phyloP scores from a whole-genome alignment of 2,888 invertebrate genomes.

The Cyclophora punctaria region DNA sequence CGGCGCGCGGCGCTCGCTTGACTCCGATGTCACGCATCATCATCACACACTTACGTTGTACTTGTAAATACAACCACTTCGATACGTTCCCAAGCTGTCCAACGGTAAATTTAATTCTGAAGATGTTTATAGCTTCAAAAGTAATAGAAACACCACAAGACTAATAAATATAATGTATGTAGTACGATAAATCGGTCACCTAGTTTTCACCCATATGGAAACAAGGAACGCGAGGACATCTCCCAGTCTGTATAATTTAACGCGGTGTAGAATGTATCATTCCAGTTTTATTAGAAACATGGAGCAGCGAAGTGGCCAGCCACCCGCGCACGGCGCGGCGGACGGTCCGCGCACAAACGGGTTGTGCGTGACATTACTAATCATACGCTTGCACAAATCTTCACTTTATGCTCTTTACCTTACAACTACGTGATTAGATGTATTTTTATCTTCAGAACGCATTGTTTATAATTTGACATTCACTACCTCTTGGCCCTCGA shows the following conservation, averaged over 20 bases:
- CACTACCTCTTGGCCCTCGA: constrained; percentile 3
- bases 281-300: neutral
- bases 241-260: constrained; percentile 2
- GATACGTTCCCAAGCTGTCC: too few relatives aligned
- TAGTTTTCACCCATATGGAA: constrained; percentile 52
- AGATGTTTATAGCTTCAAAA: too few relatives aligned
- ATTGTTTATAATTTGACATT: constrained; percentile 10
- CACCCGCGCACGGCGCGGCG: too few relatives aligned
- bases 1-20: constrained; percentile 4
- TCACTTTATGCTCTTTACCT: constrained; percentile 3
- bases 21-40: constrained; percentile 11
- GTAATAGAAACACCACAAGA: too few relatives aligned
- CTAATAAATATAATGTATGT: too few relatives aligned
- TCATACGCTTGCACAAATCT: constrained; percentile 7
- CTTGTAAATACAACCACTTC: too few relatives aligned
- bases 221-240: constrained; percentile 44
- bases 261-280: neutral
- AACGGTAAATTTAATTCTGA: too few relatives aligned
- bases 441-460: constrained; percentile 4
- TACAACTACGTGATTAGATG: constrained; percentile 9
- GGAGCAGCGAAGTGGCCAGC: neutral
- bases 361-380: constrained; percentile 8
- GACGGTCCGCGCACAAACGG: too few relatives aligned
- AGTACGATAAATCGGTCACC: constrained; percentile 31
- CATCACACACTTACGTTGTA: constrained; percentile 1